Percentiles rank a stretch among this genome's conserved stretches.
These are phyloP conservation scores for Corythornis vintsioides DNA, from an alignment of 2,113 vertebrate genomes.

Conservation along the genomic window DNA sequence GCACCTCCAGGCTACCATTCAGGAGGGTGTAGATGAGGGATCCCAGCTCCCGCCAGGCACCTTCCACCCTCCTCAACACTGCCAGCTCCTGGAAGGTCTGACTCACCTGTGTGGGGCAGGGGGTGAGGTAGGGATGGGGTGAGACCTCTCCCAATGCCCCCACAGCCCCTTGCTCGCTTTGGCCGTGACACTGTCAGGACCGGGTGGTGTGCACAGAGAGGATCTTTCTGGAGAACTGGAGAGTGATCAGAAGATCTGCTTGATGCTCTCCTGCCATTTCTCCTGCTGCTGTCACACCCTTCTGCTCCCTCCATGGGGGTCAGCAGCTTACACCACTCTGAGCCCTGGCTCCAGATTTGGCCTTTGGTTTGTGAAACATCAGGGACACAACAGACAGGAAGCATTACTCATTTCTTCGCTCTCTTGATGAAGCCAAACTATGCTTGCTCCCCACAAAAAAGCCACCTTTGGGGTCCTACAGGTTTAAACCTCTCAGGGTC, in stretches of 20 bases:
- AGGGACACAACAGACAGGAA: background rate
- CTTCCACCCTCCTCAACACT: constrained; percentile 74
- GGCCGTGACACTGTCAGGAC: constrained; percentile 79
- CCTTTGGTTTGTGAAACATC: background rate
- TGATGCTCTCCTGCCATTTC: background rate
- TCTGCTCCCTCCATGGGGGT: fast-evolving
- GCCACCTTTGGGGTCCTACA: background rate
- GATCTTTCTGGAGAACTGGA: constrained; percentile 69
- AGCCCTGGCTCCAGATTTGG: background rate
- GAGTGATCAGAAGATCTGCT: background rate
- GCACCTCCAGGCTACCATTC: constrained; percentile 80
- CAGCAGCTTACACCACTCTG: fast-evolving
- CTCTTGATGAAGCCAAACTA: fast-evolving
- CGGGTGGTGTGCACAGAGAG: constrained; percentile 81
- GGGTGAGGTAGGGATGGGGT: fast-evolving
- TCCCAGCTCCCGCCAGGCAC: constrained; percentile 80
- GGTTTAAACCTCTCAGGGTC: background rate
- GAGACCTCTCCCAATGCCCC: fast-evolving
- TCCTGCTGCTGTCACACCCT: background rate
- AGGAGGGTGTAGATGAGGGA: constrained; percentile 81
- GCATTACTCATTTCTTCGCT: background rate
- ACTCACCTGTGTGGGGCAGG: constrained; percentile 76
- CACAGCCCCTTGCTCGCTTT: constrained; percentile 70
- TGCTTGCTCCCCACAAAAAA: background rate
- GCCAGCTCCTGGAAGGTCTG: constrained; percentile 85